Conservation (phyloP, 2,888 invertebrate genomes). For the Xanthorhoe spadicearia region DNA sequence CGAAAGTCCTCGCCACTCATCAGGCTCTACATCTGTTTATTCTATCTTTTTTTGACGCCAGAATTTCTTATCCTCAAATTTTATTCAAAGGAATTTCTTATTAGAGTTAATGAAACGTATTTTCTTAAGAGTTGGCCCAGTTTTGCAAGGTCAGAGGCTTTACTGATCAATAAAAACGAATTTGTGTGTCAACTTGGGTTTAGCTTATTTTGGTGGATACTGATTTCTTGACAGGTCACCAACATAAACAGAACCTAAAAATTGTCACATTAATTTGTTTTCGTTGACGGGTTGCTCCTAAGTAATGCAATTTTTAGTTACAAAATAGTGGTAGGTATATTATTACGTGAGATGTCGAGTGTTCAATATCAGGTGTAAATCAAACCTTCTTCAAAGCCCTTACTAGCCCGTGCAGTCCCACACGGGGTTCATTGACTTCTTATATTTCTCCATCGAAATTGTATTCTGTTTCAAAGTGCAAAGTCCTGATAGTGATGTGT, state of each 20-base stretch:
- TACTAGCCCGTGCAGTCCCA: constrained; percentile 10
- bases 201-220: no score
- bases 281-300: no score
- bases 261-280: no score
- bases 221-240: no score
- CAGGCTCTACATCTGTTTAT: not conserved
- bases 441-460: constrained; percentile 15
- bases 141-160: not conserved
- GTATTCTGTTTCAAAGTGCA: constrained; percentile 9
- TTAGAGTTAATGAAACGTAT: not conserved
- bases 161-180: no score
- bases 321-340: no score
- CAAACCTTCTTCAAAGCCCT: constrained; percentile 15
- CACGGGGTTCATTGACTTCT: constrained; percentile 15
- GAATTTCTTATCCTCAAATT: not conserved
- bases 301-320: no score
- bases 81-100: constrained; percentile 1
- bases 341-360: not conserved
- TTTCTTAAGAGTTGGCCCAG: not conserved
- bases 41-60: not conserved
- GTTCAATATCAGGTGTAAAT: not conserved
- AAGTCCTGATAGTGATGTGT: not conserved
- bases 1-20: not conserved
- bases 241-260: no score
- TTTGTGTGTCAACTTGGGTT: no score